Evolutionary conservation across 23 tunicate species (phyloP), one percentile per base, ranked within the genome.

Genomic region (Oikopleura albicans): DNA sequence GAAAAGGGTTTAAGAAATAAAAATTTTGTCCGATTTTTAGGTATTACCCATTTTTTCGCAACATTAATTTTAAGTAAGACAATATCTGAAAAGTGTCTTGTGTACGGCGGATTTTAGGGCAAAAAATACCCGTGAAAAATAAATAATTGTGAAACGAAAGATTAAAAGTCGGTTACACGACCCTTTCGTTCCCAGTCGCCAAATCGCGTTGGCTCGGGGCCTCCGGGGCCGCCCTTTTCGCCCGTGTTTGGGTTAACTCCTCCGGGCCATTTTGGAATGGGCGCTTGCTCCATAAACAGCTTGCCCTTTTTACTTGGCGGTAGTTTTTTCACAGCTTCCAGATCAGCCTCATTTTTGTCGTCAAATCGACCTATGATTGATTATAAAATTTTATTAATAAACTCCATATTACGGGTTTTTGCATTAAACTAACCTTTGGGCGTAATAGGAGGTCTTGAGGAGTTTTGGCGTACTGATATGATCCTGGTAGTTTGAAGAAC

Each of bases 311-410:
- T 28, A 83, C 84, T 83, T 22, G 28, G 29, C 2, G 84, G 84
- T 4, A 83, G 28, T 40, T 31, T 83, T 83, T 22, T 40, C 2
- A 83, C 49, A 4, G 56, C 57, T 83, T 83, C 85, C 38, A 83
- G 39, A 39, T 39, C 71, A 4, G 33, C 35, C 41, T 75, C 84
- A 89, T 87, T 84, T 87, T 2, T 49, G 59, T 49, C 59, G 59
- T 49, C 59, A 16, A 49, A 49, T n/a, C n/a, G n/a, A n/a, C n/a
- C n/a, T n/a, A n/a, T n/a, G n/a, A n/a, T n/a, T n/a, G n/a, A n/a
- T n/a, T n/a, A n/a, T n/a, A n/a, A n/a, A n/a, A n/a, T n/a, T n/a
- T n/a, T n/a, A n/a, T n/a, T n/a, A n/a, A n/a, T n/a, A n/a, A n/a
- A n/a, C n/a, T n/a, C n/a, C n/a, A n/a, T n/a, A n/a, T n/a, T n/a